Evolutionary conservation across 2,888 invertebrate genomes (phyloP), one percentile per base, ranked within the genome.

Genomic region (Xestoiulus laeticollis): DNA sequence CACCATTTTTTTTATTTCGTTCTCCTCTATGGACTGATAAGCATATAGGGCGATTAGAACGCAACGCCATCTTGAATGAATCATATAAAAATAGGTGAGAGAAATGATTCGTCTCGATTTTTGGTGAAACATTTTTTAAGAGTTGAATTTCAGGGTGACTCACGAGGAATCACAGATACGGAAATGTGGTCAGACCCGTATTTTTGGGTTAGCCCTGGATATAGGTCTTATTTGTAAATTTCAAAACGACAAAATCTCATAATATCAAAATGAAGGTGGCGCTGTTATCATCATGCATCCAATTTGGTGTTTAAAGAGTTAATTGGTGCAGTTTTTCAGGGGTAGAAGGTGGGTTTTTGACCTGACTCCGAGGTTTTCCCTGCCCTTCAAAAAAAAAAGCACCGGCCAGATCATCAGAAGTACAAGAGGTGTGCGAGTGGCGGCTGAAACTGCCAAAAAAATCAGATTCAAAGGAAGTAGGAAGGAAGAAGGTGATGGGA

Each of bases 401-500:
- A 30, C 26, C 78, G 26, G 78, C 26, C 26, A 14, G 78, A 30
- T 78, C n/a, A n/a, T n/a, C 30, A 14, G 30, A 26, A 78, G 30
- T 14, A 30, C 30, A 78, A 26, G 78, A 78, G 78, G 78, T 68
- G 59, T 68, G 59, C 59, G 59, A 68, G 19, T 78, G 78, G 78
- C 78, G 14, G 78, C 26, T 78, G 78, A 30, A 78, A 78, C 78
- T 78, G 78, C 78, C 78, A 78, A 78, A 78, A 78, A 78, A 78
- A 78, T 78, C 78, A 78, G 78, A 30, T 78, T 78, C 78, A 78
- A 26, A 78, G 78, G 78, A 78, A 78, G 78, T 78, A 78, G 78
- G 78, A 78, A 78, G 78, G 78, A 78, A 78, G 78, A 78, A 78
- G 78, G 78, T 78, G 78, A 78, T 78, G 78, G 78, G 78, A 78